Evolutionary conservation across 1,140 invertebrate species (phyloP).

Genomic region (Drosophila funebris): DNA sequence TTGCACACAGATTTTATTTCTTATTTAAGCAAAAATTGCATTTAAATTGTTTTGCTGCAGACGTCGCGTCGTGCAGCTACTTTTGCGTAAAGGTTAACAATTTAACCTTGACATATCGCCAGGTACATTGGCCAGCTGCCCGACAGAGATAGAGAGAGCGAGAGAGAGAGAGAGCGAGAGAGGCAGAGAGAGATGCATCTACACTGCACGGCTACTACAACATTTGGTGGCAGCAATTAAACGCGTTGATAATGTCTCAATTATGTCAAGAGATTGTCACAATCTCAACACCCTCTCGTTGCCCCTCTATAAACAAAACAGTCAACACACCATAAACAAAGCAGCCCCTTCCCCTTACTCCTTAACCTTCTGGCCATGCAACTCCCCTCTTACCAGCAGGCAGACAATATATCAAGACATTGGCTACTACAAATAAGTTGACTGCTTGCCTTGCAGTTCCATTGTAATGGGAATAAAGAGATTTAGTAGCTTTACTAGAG

Average conservation of each 20-base stretch:
- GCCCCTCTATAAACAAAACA: not conserved
- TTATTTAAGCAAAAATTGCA: slow-evolving; percentile 82
- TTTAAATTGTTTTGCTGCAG: slow-evolving; percentile 70
- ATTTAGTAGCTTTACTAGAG: slow-evolving; percentile 65
- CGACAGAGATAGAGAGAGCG: not conserved
- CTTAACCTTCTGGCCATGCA: not conserved
- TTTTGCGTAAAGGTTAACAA: slow-evolving; percentile 61
- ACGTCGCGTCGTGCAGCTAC: slow-evolving; percentile 43
- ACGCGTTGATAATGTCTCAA: slow-evolving; percentile 76
- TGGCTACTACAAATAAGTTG: slow-evolving; percentile 76
- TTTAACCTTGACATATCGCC: slow-evolving; percentile 73
- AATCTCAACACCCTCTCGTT: slow-evolving; percentile 33
- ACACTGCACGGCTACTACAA: not conserved
- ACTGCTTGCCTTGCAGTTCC: slow-evolving; percentile 33
- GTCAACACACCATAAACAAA: slow-evolving; percentile 65
- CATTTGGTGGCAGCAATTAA: slow-evolving; percentile 44
- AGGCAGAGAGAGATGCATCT: not conserved
- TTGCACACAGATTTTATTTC: slow-evolving; percentile 69
- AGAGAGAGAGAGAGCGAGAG: not conserved
- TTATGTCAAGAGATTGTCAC: slow-evolving; percentile 72
- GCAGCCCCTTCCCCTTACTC: slow-evolving; percentile 12
- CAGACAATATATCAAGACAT: slow-evolving; percentile 71
- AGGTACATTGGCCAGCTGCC: slow-evolving; percentile 31
- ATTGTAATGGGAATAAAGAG: slow-evolving; percentile 69
- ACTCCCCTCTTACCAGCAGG: not conserved